Conservation (phyloP, 2,113 vertebrate genomes). For the Isurus oxyrinchus region DNA sequence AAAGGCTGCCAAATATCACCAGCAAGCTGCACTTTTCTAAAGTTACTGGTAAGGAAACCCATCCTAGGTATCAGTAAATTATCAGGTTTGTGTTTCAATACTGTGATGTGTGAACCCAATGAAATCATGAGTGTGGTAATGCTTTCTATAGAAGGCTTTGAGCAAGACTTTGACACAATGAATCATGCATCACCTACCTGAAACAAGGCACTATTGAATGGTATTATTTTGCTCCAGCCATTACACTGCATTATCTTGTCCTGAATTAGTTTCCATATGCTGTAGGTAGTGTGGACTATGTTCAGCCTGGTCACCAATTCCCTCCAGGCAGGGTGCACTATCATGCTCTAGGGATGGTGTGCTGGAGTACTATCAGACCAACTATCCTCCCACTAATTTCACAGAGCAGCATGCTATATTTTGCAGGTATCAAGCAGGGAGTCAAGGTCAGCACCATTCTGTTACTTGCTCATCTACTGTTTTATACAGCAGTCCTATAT, state of each 20-base stretch:
- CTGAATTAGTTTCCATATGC: background rate
- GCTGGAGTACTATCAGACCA: background rate
- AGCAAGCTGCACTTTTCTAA: background rate
- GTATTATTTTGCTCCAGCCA: background rate
- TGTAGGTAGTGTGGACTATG: background rate
- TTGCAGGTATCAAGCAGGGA: background rate
- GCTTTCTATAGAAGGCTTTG: no score
- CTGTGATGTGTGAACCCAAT: background rate
- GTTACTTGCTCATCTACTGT: background rate
- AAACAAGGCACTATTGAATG: background rate
- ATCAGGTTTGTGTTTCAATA: background rate
- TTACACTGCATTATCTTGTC: background rate
- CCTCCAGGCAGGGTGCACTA: background rate
- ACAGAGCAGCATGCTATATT: background rate
- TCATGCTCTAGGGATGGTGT: background rate
- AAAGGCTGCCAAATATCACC: background rate
- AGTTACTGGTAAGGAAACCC: background rate
- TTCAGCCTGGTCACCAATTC: background rate
- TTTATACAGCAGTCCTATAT: no score
- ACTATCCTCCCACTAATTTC: background rate
- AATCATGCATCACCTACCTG: background rate
- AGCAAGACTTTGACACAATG: background rate
- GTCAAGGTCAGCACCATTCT: background rate
- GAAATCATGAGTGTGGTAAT: background rate
- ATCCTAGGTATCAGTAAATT: background rate